Conservation (phyloP, 1,140 invertebrate species). For the Panulirus ornatus region DNA sequence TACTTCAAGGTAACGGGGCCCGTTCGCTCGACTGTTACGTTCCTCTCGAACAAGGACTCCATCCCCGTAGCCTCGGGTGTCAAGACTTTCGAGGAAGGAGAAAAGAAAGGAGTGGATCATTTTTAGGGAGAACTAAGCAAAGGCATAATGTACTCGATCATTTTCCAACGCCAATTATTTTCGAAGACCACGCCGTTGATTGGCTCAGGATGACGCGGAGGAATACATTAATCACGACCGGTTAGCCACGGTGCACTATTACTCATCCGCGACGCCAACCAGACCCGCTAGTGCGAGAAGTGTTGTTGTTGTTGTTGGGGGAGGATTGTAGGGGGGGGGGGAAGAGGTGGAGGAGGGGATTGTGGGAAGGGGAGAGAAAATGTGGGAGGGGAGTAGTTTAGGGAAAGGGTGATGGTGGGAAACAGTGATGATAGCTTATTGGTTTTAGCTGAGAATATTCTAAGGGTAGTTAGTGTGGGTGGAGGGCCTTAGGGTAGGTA, state of each 20-base stretch:
- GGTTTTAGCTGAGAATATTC: no score
- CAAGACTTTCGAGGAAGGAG: no score
- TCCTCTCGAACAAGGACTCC: no score
- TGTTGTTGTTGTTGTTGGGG: no score
- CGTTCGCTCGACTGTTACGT: no score
- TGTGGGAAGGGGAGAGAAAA: background rate
- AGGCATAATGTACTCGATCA: background rate
- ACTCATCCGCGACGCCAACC: conserved; percentile 63
- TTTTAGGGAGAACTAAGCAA: background rate
- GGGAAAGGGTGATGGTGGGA: background rate
- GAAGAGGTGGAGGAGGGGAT: background rate
- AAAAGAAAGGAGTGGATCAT: no score
- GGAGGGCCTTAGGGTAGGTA: no score
- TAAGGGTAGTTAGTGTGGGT: no score
- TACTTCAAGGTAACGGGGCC: no score
- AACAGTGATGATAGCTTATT: background rate
- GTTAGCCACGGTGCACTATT: conserved; percentile 71
- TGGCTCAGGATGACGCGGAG: conserved; percentile 67
- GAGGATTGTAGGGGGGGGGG: background rate
- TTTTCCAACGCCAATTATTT: conserved; percentile 21
- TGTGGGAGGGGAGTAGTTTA: background rate
- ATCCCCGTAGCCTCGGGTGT: no score
- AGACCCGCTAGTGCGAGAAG: conserved; percentile 32
- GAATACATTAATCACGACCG: conserved; percentile 67
- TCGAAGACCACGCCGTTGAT: conserved; percentile 42